These are phyloP conservation scores for Panulirus ornatus DNA, from an alignment of 1,140 invertebrate species.

Conservation along the genomic window DNA sequence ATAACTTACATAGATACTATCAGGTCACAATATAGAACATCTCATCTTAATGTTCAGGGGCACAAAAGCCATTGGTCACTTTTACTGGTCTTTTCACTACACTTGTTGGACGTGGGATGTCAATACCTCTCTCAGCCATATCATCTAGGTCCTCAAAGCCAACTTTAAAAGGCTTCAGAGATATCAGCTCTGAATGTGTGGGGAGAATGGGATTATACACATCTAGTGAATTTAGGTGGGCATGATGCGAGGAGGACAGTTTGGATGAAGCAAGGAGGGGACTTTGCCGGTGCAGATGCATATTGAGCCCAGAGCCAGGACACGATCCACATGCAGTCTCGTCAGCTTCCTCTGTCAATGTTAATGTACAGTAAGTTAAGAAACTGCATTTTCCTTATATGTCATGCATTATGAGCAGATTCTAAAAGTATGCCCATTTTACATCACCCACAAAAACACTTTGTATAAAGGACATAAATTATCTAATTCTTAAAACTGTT, in stretches of 20 bases:
- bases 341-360: neutral
- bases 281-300: neutral
- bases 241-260: slow-evolving; percentile 11
- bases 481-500: too few relatives aligned
- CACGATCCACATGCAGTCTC: neutral
- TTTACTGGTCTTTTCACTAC: slow-evolving; percentile 33
- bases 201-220: slow-evolving; percentile 2
- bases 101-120: slow-evolving; percentile 13
- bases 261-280: slow-evolving; percentile 4
- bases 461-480: too few relatives aligned
- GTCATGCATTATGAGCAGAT: neutral
- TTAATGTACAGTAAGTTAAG: neutral
- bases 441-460: too few relatives aligned
- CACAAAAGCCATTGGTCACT: slow-evolving; percentile 19
- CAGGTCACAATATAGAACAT: slow-evolving; percentile 5
- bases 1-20: neutral
- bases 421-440: too few relatives aligned
- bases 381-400: neutral
- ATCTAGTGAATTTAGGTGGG: neutral
- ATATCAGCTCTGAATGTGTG: neutral
- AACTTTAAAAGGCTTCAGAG: neutral
- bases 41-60: slow-evolving; percentile 19
- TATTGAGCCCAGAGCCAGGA: neutral
- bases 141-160: neutral
- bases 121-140: neutral